Base-by-base conservation (phyloP, 2,113 vertebrate species). In the Porphyrio hochstetteri region DNA sequence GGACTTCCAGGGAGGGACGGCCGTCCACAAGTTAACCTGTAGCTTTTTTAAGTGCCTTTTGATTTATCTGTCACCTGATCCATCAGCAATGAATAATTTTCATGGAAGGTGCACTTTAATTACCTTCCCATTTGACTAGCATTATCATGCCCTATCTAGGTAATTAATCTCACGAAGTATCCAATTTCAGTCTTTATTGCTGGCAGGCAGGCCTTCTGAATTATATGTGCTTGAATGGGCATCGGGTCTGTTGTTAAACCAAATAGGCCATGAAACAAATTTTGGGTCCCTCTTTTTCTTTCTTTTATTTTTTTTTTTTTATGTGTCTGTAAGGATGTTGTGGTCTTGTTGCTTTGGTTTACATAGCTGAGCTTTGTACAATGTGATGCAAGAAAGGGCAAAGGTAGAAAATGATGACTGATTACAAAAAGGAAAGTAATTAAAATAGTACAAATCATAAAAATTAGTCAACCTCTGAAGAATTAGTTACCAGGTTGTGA, bases 101-200 rank as follows among this genome's bases (percentile, higher is more conserved):
- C 99, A 99, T 99, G 99, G 99, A 99, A 99, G 99, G 98, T 99
- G 99, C 99, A 99, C 99, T 99, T 99, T 99, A 99, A 99, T 99
- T 99, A 99, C 99, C 99, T 99, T 99, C 98, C 99, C 98, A 99
- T 99, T 99, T 99, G 99, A 99, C 99, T 99, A 99, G 99, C 98
- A 99, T 99, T 99, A 99, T 99, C 98, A 98, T 98, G 97, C 98
- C 97, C 98, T 99, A 99, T 99, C 99, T 98, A 98, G 98, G 99
- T 99, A 99, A 99, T 99, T 99, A 99, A 99, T 99, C 99, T 99
- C 98, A 97, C 97, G 94, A 98, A 99, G 99, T 99, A 99, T 99
- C 99, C 99, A 99, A 99, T 99, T 99, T 99, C 99, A 96, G 98
- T 96, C 98, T 99, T 99, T 99, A 99, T 99, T 99, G 98, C 98